Conservation (phyloP, 2,888 invertebrate species). For the Drosophila putrida region DNA sequence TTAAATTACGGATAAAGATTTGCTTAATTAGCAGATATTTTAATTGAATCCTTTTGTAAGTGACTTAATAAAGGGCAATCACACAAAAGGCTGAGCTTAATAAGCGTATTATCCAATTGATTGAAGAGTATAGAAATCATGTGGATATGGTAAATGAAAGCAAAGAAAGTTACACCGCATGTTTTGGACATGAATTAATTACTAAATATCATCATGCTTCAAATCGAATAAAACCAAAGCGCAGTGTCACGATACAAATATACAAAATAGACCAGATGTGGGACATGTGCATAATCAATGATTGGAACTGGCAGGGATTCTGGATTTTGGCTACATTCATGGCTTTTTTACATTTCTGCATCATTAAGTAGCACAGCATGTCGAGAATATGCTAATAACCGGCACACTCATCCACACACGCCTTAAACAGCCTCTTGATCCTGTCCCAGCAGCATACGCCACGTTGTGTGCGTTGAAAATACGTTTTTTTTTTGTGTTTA, state of each 20-base stretch:
- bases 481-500: conserved; percentile 32
- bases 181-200: conserved; percentile 73
- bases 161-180: conserved; percentile 46
- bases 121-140: not conserved
- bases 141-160: conserved; percentile 14
- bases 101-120: conserved; percentile 44
- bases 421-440: not conserved
- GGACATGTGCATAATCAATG: conserved; percentile 60
- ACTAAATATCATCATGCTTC: conserved; percentile 45
- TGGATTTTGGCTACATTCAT: conserved; percentile 44
- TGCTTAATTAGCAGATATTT: conserved; percentile 62
- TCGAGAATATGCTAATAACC: conserved; percentile 70
- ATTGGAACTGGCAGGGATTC: conserved; percentile 44
- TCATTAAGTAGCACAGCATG: conserved; percentile 71
- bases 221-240: conserved; percentile 26
- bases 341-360: conserved; percentile 65
- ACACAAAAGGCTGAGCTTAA: conserved; percentile 16
- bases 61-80: conserved; percentile 22
- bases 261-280: conserved; percentile 1
- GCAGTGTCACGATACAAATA: conserved; percentile 18
- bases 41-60: conserved; percentile 59
- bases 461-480: conserved; percentile 41
- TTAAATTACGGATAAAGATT: conserved; percentile 6
- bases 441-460: conserved; percentile 32
- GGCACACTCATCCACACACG: conserved; percentile 17